Evolutionary conservation across 2,888 invertebrate genomes (phyloP), one percentile per base, ranked within the genome.

Genomic region (Argyra leucocephala): DNA sequence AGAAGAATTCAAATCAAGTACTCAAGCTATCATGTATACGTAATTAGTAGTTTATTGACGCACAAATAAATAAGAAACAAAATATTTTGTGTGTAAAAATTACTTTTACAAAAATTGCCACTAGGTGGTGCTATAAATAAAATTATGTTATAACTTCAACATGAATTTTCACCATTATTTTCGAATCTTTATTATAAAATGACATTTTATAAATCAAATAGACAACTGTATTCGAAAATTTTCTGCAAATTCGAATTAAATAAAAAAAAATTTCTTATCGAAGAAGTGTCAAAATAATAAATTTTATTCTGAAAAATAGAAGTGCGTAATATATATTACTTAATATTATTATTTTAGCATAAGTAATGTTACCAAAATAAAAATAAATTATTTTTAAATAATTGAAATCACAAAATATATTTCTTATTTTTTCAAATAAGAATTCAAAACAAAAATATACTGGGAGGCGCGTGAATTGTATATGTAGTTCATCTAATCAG

Each of bases 401-500:
- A 48, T 12, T 48, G 18, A 48, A 48, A 15, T 48, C 18, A 48
- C 7, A 48, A 18, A 48, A 48, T 18, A 48, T 48, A 48, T 48
- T 48, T 48, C 18, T 48, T 48, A 48, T 12, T 15, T 5, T 48
- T 48, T 18, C 15, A 3, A 48, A 48, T 15, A 48, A 37, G 10
- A 37, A 48, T 18, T 48, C 48, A 48, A 48, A 48, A 48, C 48
- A 48, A 48, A 18, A 48, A 48, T 48, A 48, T 18, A 48, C 48
- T 48, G n/a, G 48, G 48, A 48, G 48, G 48, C 48, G 48, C 48
- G 48, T 48, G 48, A 18, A 48, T 48, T 48, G 48, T 48, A 5
- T 48, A 48, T 48, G 48, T 48, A 48, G 48, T 48, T 48, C 48
- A 48, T 48, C n/a, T n/a, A n/a, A n/a, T n/a, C 48, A 48, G 15